A percentile compares a stretch with the other conserved stretches of the same genome.
Evolutionary conservation across 2,888 invertebrate genomes (phyloP).

Genomic region (Sesia apiformis): DNA sequence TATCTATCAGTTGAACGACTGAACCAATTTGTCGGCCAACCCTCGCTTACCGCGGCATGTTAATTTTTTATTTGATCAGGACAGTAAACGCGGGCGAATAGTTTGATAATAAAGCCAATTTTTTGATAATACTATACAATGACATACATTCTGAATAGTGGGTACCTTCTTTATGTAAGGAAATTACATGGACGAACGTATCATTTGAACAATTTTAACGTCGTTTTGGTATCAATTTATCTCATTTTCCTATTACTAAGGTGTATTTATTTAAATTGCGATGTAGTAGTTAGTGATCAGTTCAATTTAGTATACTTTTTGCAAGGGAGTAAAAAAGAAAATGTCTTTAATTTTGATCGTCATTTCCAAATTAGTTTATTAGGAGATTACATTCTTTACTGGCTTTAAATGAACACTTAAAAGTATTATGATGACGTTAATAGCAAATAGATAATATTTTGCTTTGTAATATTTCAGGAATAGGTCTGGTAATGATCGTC

Average conservation of each 20-base stretch:
- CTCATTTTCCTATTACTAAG: conserved; percentile 41
- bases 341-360: no score
- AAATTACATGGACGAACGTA: conserved; percentile 55
- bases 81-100: conserved; percentile 52
- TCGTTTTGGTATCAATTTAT: conserved; percentile 59
- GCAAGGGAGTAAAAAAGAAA: no score
- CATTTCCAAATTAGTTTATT: no score
- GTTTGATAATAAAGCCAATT: conserved; percentile 70
- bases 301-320: background rate
- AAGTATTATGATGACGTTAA: no score
- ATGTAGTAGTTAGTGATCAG: background rate
- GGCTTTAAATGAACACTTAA: no score
- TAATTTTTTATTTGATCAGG: conserved; percentile 70
- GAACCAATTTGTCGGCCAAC: conserved; percentile 53
- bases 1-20: conserved; percentile 34
- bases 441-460: background rate
- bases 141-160: conserved; percentile 25
- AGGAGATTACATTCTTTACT: no score
- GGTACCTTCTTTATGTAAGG: conserved; percentile 40
- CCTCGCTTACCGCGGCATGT: conserved; percentile 44
- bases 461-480: background rate
- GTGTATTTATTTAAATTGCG: conserved; percentile 23
- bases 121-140: conserved; percentile 54
- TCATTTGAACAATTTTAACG: conserved; percentile 61
- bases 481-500: background rate